phyloP scores from a whole-genome alignment of 2,888 invertebrate species.

The Tinea semifulvella region DNA sequence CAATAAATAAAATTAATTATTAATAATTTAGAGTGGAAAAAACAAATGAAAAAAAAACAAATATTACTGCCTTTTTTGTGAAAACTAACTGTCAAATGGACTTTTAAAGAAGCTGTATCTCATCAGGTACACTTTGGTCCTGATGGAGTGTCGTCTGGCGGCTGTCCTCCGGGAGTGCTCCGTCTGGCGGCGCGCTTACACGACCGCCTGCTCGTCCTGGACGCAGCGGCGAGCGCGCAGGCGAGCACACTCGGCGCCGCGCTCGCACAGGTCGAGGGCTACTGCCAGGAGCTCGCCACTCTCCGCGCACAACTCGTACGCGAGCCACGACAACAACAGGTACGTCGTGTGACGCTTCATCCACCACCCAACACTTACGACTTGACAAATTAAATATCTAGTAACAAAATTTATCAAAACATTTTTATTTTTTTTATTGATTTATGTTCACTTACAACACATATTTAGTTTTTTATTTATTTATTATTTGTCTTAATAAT shows the following conservation, averaged over 20 bases:
- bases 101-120: too few species aligned
- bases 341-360: constrained; percentile 67
- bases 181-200: constrained; percentile 76
- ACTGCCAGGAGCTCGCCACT: constrained; percentile 86
- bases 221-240: constrained; percentile 69
- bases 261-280: constrained; percentile 85
- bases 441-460: too few species aligned
- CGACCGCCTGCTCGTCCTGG: constrained; percentile 73
- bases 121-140: constrained; percentile 88
- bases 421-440: too few species aligned
- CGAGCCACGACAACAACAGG: constrained; percentile 81
- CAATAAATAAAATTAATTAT: too few species aligned
- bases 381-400: too few species aligned
- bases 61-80: background rate
- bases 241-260: constrained; percentile 76
- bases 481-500: too few species aligned
- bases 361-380: too few species aligned
- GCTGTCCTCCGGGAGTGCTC: constrained; percentile 73
- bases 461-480: too few species aligned
- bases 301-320: constrained; percentile 85
- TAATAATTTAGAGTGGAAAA: too few species aligned
- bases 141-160: constrained; percentile 80
- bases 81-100: background rate
- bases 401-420: too few species aligned
- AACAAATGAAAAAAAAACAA: too few species aligned